A percentile compares a stretch with the other conserved stretches of the same genome.
phyloP scores from a whole-genome alignment of 2,797 vertebrate genomes.

The Pantherophis vulpinus region DNA sequence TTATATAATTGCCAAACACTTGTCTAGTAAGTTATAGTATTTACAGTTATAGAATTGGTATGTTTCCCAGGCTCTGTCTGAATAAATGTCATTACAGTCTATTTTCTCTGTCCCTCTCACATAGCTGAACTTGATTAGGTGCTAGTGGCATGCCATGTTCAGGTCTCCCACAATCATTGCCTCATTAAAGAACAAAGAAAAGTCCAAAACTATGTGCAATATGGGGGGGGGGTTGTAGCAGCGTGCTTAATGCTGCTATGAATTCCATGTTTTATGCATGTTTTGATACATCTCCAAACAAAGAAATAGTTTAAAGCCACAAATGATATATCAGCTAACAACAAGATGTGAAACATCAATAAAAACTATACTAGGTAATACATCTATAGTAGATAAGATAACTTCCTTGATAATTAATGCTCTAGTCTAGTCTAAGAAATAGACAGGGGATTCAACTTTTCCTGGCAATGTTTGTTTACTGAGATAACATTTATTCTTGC shows the following conservation, averaged over 20 bases:
- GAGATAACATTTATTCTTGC: background rate
- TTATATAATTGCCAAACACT: slow-evolving; percentile 34
- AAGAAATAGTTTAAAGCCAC: background rate
- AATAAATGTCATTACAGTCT: background rate
- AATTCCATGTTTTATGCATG: background rate
- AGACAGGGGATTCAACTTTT: background rate
- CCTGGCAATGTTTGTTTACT: background rate
- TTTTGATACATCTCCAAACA: background rate
- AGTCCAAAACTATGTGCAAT: background rate
- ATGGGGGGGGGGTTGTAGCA: background rate
- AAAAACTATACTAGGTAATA: background rate
- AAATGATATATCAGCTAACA: background rate
- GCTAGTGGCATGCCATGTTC: background rate
- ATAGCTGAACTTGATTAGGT: background rate
- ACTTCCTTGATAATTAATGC: background rate
- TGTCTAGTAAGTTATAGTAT: slow-evolving; percentile 35
- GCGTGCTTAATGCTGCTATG: too few species aligned
- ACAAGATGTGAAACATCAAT: background rate
- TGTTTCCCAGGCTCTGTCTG: slow-evolving; percentile 23
- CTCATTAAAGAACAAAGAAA: background rate
- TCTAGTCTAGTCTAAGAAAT: background rate
- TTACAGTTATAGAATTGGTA: slow-evolving; percentile 11
- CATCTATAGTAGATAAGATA: background rate
- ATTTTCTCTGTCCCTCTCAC: background rate
- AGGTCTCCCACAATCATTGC: background rate